These are phyloP conservation scores for Trochalopteron elliotii DNA, from an alignment of 2,113 vertebrate genomes.

Conservation along the genomic window DNA sequence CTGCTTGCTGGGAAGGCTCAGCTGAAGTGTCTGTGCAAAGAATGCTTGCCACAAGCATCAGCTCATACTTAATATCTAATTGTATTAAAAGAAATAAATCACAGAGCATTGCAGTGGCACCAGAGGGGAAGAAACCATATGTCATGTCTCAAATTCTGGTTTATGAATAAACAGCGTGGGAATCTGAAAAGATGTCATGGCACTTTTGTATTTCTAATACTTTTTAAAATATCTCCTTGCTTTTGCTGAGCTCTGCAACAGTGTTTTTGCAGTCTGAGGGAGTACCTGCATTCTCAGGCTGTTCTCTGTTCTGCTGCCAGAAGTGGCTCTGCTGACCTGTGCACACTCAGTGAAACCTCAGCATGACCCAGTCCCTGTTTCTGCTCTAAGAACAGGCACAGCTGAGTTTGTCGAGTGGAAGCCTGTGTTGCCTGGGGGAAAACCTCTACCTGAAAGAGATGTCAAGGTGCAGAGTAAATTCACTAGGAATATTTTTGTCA, in stretches of 20 bases:
- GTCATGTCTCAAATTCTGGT: not conserved
- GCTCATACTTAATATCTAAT: not conserved
- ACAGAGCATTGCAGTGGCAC: not conserved
- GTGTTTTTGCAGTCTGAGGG: conserved; percentile 28
- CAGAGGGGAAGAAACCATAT: fast-evolving
- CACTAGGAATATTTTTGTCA: not conserved
- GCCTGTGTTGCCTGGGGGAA: not conserved
- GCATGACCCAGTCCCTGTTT: not conserved
- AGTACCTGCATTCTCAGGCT: not conserved
- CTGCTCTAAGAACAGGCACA: not conserved
- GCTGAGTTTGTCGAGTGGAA: not conserved
- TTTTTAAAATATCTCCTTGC: not conserved
- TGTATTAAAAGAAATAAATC: not conserved
- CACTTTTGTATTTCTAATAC: not conserved
- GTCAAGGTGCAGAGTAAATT: not conserved
- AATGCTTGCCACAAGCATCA: not conserved
- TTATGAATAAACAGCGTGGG: not conserved
- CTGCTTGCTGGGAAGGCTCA: not conserved
- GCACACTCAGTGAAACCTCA: not conserved
- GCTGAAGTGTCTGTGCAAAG: not conserved
- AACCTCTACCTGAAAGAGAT: not conserved
- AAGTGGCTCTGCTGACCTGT: conserved; percentile 10
- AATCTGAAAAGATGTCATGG: not conserved
- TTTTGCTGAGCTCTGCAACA: not conserved
- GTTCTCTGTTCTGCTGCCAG: not conserved